These are phyloP conservation scores for Engraulis encrasicolus DNA, from an alignment of 2,113 vertebrate genomes.

Conservation along the genomic window DNA sequence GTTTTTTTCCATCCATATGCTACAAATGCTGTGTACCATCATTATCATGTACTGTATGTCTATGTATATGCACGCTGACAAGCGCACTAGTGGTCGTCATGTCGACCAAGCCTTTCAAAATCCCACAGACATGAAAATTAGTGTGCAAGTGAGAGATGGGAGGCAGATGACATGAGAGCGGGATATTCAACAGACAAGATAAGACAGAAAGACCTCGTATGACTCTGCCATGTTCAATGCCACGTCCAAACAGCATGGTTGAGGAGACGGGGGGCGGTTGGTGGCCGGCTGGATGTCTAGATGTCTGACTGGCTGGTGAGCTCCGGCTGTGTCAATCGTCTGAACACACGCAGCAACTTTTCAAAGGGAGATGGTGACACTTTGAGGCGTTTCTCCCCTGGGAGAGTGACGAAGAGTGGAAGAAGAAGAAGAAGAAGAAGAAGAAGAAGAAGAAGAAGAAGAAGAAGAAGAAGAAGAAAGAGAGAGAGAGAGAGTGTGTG, in stretches of 20 bases:
- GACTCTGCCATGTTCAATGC: constrained; percentile 34
- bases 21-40: no score
- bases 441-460: constrained; percentile 5
- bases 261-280: neutral
- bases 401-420: neutral
- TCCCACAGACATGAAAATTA: no score
- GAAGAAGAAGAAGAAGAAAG: neutral
- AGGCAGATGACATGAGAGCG: constrained; percentile 15
- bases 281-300: neutral
- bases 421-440: neutral
- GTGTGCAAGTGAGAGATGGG: neutral
- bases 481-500: neutral
- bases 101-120: no score
- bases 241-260: constrained; percentile 42
- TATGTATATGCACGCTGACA: no score
- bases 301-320: neutral
- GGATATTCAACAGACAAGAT: no score
- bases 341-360: constrained; percentile 25
- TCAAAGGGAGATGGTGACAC: constrained; percentile 1
- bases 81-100: no score
- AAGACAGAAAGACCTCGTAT: constrained; percentile 2
- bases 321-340: neutral
- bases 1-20: no score
- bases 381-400: neutral
- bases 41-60: no score